Evolutionary conservation across 2,888 invertebrate genomes (phyloP).

Genomic region (Ectemnius lituratus): DNA sequence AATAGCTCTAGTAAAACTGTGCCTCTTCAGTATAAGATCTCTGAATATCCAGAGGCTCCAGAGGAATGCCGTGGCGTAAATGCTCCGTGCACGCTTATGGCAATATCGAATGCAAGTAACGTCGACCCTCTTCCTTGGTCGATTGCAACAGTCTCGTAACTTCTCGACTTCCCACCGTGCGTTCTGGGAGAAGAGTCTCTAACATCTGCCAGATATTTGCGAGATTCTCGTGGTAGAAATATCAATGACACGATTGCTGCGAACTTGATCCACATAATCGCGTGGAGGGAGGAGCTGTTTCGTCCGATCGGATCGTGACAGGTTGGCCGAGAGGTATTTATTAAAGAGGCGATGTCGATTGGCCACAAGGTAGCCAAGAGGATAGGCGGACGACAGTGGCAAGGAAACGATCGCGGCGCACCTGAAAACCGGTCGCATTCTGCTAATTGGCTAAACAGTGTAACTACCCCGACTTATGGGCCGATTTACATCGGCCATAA

Average conservation of each 20-base stretch:
- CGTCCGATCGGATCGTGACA: conserved; percentile 13
- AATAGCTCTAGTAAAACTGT: conserved; percentile 38
- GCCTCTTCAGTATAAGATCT: background rate
- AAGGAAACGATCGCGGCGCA: conserved; percentile 37
- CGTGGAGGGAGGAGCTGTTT: conserved; percentile 12
- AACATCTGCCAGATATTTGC: no score
- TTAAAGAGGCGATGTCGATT: conserved; percentile 32
- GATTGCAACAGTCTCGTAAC: conserved; percentile 31
- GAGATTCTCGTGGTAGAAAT: conserved; percentile 1
- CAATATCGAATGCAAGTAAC: conserved; percentile 38
- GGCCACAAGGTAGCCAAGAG: conserved; percentile 13
- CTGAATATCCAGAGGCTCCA: background rate
- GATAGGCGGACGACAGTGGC: conserved; percentile 20
- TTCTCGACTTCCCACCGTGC: conserved; percentile 13
- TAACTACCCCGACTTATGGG: conserved; percentile 66
- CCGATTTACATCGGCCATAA: conserved; percentile 68
- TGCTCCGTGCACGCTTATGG: conserved; percentile 19
- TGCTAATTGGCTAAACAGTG: conserved; percentile 69
- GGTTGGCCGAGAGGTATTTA: conserved; percentile 29
- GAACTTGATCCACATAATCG: conserved; percentile 30
- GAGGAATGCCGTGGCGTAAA: conserved; percentile 22
- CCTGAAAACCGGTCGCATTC: conserved; percentile 61
- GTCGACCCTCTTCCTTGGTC: conserved; percentile 18
- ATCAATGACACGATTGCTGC: background rate
- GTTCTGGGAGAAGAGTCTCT: background rate